Percentiles rank a stretch among this genome's conserved stretches.
Conservation (phyloP, 2,113 vertebrate species). For the Bos indicus region DNA sequence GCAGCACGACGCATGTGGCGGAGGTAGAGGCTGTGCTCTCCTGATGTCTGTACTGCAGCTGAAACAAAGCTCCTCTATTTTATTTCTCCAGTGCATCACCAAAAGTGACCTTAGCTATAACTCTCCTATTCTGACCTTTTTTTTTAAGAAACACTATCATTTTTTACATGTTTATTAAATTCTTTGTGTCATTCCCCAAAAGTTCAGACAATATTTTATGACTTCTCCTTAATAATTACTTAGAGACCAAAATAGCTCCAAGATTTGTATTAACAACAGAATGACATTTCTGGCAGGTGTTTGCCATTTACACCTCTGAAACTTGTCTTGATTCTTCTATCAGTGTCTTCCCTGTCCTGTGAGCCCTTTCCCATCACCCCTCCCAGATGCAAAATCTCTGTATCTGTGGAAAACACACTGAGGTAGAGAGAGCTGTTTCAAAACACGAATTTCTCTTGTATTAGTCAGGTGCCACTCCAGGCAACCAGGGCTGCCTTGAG, state of each 20-base stretch:
- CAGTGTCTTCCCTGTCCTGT: neutral
- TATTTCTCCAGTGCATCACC: no score
- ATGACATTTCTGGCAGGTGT: neutral
- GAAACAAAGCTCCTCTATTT: neutral
- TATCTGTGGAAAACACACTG: neutral
- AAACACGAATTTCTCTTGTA: neutral
- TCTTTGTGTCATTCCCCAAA: neutral
- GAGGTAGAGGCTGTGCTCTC: neutral
- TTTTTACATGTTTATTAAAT: neutral
- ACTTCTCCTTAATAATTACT: neutral
- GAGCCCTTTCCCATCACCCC: neutral
- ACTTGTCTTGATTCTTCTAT: no score
- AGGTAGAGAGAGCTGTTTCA: neutral
- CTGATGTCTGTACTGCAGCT: neutral
- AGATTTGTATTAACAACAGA: neutral
- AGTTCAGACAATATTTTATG: neutral
- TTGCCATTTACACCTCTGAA: rapidly evolving
- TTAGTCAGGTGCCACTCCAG: neutral
- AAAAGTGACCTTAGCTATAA: no score
- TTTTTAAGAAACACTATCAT: neutral
- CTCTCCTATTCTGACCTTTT: no score
- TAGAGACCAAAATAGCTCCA: neutral
- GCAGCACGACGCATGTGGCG: rapidly evolving
- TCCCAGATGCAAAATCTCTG: neutral
- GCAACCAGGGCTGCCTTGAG: neutral